These are phyloP conservation scores for Zophobas atratus DNA, from an alignment of 1,140 invertebrate species.

Conservation along the genomic window DNA sequence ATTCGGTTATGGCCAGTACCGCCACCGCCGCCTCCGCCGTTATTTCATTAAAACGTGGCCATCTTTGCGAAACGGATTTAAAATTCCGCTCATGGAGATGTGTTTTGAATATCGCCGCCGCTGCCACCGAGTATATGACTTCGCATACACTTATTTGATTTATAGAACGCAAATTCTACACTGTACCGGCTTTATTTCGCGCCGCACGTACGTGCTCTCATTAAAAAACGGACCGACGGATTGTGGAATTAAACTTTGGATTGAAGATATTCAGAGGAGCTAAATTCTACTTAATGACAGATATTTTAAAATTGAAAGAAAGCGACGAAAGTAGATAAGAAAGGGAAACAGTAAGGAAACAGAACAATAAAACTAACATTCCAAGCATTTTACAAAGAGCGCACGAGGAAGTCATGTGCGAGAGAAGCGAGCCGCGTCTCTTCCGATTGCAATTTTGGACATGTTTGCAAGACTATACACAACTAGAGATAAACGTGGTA, in stretches of 20 bases:
- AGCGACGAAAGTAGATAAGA: no score
- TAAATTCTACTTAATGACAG: no score
- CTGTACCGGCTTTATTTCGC: slow-evolving; percentile 44
- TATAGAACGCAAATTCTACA: slow-evolving; percentile 58
- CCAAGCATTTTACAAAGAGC: no score
- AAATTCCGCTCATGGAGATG: slow-evolving; percentile 62
- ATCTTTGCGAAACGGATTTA: slow-evolving; percentile 64
- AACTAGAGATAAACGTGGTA: no score
- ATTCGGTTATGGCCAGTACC: slow-evolving; percentile 56
- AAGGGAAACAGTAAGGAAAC: no score
- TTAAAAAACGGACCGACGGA: slow-evolving; percentile 51
- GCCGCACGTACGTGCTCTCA: slow-evolving; percentile 50
- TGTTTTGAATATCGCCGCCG: slow-evolving; percentile 61
- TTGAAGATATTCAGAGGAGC: neutral
- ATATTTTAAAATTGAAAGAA: no score
- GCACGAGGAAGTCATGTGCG: no score
- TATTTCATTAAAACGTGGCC: slow-evolving; percentile 64
- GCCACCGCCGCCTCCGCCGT: slow-evolving; percentile 51
- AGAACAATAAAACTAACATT: no score
- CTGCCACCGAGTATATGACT: slow-evolving; percentile 58
- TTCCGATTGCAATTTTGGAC: no score
- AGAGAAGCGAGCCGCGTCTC: no score
- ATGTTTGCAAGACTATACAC: no score
- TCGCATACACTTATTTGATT: slow-evolving; percentile 65
- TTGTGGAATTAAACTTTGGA: slow-evolving; percentile 16